These are phyloP conservation scores for Bergia sp. DNA, from an alignment of 92 coral and sea anemone genomes.

Conservation along the genomic window DNA sequence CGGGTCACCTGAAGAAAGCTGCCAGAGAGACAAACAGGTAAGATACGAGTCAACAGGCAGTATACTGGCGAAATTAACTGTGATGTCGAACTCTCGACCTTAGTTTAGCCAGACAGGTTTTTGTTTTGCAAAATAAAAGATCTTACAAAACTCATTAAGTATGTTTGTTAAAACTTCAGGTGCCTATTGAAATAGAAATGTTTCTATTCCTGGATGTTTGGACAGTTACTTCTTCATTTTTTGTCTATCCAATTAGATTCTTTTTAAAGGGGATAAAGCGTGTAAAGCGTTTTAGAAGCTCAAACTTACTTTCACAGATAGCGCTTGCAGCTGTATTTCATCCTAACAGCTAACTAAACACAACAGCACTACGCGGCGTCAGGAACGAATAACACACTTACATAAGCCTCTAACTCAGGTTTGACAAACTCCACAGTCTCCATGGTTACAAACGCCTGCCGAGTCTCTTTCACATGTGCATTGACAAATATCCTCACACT, in stretches of 20 bases:
- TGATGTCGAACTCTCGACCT: neutral
- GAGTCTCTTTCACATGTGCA: neutral
- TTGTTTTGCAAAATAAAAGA: neutral
- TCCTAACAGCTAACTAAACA: neutral
- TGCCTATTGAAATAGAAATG: neutral
- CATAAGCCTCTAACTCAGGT: neutral
- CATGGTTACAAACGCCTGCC: neutral
- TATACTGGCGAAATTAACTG: no score
- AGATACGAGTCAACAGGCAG: neutral
- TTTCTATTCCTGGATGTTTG: no score
- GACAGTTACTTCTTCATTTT: no score
- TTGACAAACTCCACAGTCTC: neutral
- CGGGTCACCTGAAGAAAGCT: neutral
- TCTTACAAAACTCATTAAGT: neutral
- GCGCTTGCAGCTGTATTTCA: no score
- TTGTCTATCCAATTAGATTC: no score
- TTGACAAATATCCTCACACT: slow-evolving; percentile 1
- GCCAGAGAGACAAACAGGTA: neutral
- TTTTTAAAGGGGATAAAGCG: no score
- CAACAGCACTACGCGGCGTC: neutral
- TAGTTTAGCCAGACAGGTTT: neutral
- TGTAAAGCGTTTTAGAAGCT: no score
- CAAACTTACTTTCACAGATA: no score
- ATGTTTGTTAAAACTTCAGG: neutral
- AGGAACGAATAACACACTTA: neutral